phyloP scores from a whole-genome alignment of 2,113 vertebrate genomes.

The Vireo altiloquus region DNA sequence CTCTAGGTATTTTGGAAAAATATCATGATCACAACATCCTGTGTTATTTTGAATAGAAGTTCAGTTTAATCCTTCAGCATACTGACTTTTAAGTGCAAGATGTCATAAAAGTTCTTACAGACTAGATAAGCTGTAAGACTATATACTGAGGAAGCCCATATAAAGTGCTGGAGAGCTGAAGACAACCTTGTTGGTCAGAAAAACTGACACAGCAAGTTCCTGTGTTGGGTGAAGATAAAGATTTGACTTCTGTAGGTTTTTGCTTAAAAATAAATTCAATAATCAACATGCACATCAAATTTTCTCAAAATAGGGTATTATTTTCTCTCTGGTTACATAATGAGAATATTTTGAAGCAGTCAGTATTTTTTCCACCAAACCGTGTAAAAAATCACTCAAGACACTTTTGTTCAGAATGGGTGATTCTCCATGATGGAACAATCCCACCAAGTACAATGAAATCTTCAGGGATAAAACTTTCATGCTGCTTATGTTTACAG shows the following conservation, averaged over 20 bases:
- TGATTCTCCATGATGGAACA: background rate
- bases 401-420: background rate
- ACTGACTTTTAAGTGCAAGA: background rate
- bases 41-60: background rate
- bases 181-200: background rate
- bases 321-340: background rate
- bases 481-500: background rate
- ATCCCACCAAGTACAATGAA: background rate
- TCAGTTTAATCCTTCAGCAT: background rate
- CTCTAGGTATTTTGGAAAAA: conserved; percentile 22
- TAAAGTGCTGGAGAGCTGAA: background rate
- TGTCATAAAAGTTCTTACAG: background rate
- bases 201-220: background rate
- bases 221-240: background rate
- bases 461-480: background rate
- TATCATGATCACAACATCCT: background rate
- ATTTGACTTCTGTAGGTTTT: background rate
- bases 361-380: background rate
- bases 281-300: background rate
- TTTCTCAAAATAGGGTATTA: background rate
- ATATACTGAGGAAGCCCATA: background rate
- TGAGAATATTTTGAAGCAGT: background rate
- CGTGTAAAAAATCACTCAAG: background rate
- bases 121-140: background rate
- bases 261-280: background rate